A percentile compares a stretch with the other conserved stretches of the same genome.
Conservation (phyloP, 2,797 vertebrate genomes). For the Vireo griseus region DNA sequence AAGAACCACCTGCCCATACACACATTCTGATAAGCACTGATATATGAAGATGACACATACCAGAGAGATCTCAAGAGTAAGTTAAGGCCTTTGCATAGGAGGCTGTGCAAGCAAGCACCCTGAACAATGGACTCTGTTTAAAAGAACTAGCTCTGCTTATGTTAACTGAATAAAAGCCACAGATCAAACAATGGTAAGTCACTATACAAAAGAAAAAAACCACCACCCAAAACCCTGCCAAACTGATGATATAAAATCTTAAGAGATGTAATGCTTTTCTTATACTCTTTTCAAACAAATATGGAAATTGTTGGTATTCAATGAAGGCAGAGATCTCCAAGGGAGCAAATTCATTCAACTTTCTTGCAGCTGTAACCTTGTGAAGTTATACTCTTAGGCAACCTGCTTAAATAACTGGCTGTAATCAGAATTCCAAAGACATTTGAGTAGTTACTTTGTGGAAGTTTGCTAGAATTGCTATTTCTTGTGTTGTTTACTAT, state of each 20-base stretch:
- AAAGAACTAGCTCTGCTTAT: not conserved
- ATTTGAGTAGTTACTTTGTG: not conserved
- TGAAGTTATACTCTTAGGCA: not conserved
- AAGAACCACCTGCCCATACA: not conserved
- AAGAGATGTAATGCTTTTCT: not conserved
- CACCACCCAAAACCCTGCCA: not conserved
- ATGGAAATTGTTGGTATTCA: not conserved
- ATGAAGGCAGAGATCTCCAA: not conserved
- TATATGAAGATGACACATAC: not conserved
- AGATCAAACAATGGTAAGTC: not conserved
- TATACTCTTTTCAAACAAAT: not conserved
- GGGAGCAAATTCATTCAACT: not conserved
- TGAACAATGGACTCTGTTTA: not conserved
- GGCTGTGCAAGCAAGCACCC: not conserved
- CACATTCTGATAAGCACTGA: accelerated
- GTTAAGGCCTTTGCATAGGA: not conserved
- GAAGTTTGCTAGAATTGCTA: not conserved
- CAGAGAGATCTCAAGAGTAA: not conserved
- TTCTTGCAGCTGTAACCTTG: not conserved
- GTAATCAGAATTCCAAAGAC: not conserved
- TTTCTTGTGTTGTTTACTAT: not conserved
- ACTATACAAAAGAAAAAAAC: not conserved
- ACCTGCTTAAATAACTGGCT: not conserved
- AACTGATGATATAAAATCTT: not conserved
- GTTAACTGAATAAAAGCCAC: not conserved